phyloP scores from a whole-genome alignment of 2,113 vertebrate species.

The Lagopus muta region DNA sequence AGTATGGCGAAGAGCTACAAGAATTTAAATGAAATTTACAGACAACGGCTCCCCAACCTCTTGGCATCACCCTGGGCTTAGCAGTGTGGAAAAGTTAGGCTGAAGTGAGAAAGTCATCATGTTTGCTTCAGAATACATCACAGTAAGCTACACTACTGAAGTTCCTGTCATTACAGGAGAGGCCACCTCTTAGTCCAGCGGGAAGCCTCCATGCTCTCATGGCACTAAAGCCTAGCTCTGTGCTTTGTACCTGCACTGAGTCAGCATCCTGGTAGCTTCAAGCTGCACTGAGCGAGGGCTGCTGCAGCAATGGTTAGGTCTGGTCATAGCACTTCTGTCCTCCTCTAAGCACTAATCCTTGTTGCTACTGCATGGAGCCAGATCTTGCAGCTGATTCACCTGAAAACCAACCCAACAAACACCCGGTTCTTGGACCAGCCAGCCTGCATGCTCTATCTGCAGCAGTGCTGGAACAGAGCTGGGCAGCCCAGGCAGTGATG shows the following conservation, averaged over 20 bases:
- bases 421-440: neutral
- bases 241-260: neutral
- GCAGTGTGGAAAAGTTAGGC: neutral
- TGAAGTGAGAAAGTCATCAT: fast-evolving
- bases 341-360: neutral
- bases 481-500: neutral
- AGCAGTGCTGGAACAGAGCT: neutral
- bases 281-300: neutral
- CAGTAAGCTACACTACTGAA: neutral
- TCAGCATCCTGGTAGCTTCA: neutral
- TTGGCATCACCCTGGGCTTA: neutral
- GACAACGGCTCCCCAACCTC: neutral
- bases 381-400: neutral
- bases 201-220: neutral
- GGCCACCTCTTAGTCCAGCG: neutral
- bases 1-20: neutral
- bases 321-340: neutral
- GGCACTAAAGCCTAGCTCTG: neutral
- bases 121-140: neutral
- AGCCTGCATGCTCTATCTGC: neutral
- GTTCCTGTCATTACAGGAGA: neutral
- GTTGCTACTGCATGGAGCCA: neutral
- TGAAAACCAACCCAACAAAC: neutral
- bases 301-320: neutral
- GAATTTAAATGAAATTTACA: neutral